These are phyloP conservation scores for Orthonevra nobilis DNA, from an alignment of 2,888 invertebrate species.

Conservation along the genomic window DNA sequence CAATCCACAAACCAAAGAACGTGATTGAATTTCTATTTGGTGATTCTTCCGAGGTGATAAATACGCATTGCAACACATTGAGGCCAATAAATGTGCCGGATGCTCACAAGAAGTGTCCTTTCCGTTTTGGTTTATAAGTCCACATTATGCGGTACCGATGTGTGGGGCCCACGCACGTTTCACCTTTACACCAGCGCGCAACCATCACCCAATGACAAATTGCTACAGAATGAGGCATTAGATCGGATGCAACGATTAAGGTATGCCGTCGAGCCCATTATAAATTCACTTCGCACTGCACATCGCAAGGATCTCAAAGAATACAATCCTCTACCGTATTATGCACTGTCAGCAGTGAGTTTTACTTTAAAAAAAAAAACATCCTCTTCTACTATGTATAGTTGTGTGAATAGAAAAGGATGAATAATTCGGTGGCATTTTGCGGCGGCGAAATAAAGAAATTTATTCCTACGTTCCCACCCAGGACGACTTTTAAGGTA, in stretches of 20 bases:
- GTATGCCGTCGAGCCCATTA: slow-evolving; percentile 57
- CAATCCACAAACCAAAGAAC: slow-evolving; percentile 39
- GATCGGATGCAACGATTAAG: slow-evolving; percentile 69
- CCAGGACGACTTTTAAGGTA: slow-evolving; percentile 71
- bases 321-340: slow-evolving; percentile 27
- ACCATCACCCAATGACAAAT: slow-evolving; percentile 64
- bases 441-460: slow-evolving; percentile 61
- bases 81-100: slow-evolving; percentile 64
- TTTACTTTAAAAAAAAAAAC: not conserved
- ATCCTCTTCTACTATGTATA: not conserved
- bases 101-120: slow-evolving; percentile 60
- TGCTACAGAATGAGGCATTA: slow-evolving; percentile 67
- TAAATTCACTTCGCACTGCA: slow-evolving; percentile 66
- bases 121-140: slow-evolving; percentile 60
- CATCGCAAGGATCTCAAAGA: slow-evolving; percentile 42
- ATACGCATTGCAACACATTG: slow-evolving; percentile 60
- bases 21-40: slow-evolving; percentile 58
- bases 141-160: slow-evolving; percentile 50
- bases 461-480: slow-evolving; percentile 72
- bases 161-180: slow-evolving; percentile 64
- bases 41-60: slow-evolving; percentile 54
- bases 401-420: slow-evolving; percentile 53
- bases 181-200: slow-evolving; percentile 8
- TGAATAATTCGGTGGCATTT: slow-evolving; percentile 54
- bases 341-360: slow-evolving; percentile 54